Conservation (phyloP, 2,113 vertebrate genomes). For the Neoarius graeffei region DNA sequence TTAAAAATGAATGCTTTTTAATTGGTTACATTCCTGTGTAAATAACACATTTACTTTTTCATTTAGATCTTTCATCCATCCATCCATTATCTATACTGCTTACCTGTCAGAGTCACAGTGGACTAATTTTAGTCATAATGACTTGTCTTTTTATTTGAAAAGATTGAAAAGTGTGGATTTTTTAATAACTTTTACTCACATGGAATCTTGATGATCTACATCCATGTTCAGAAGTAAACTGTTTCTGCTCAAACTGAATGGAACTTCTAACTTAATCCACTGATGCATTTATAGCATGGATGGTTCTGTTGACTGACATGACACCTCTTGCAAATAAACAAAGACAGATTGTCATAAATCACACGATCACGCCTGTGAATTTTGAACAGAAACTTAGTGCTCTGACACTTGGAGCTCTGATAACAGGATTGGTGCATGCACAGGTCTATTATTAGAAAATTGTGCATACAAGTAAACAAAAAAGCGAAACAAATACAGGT, state of each 20-base stretch:
- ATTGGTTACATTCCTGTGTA: too few relatives aligned
- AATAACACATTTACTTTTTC: too few relatives aligned
- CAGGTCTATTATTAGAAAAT: not conserved
- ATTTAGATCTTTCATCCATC: too few relatives aligned
- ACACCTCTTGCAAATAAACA: constrained; percentile 4
- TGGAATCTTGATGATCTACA: not conserved
- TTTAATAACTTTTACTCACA: not conserved
- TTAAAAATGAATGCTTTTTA: too few relatives aligned
- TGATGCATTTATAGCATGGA: not conserved
- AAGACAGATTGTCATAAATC: not conserved
- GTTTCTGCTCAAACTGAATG: not conserved
- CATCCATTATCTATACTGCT: too few relatives aligned
- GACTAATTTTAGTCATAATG: not conserved
- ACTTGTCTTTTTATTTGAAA: not conserved
- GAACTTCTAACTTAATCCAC: not conserved
- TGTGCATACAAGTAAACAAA: not conserved
- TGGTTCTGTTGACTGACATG: not conserved
- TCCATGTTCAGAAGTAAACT: not conserved
- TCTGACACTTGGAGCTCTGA: not conserved
- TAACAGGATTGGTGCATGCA: not conserved
- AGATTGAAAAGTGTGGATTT: not conserved
- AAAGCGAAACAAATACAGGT: not conserved
- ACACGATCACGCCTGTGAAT: not conserved
- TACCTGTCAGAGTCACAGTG: too few relatives aligned
- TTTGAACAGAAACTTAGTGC: not conserved